A percentile compares a stretch with the other conserved stretches of the same genome.
phyloP scores from a whole-genome alignment of 2,888 invertebrate genomes.

The Lacanobia oleracea region DNA sequence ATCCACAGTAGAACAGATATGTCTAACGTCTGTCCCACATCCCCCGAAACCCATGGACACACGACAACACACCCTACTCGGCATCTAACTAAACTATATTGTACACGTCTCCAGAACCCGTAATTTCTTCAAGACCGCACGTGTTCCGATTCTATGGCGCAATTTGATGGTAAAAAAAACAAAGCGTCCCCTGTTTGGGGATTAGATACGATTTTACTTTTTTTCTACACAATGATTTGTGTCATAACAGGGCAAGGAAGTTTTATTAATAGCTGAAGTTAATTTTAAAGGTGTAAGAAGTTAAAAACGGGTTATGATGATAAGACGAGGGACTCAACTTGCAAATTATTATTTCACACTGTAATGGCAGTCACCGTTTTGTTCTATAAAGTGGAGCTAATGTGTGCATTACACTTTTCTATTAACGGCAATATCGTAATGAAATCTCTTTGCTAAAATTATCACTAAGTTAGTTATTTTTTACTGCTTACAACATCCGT shows the following conservation, averaged over 20 bases:
- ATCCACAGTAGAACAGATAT: background rate
- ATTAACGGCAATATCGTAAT: conserved; percentile 5
- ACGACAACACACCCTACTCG: conserved; percentile 74
- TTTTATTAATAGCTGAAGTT: conserved; percentile 53
- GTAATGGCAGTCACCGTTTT: too few relatives aligned
- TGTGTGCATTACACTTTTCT: background rate
- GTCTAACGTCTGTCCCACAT: conserved; percentile 12
- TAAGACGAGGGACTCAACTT: background rate
- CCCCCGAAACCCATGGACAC: conserved; percentile 63
- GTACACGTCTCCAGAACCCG: conserved; percentile 72
- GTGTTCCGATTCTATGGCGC: conserved; percentile 82
- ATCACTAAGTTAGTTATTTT: conserved; percentile 34
- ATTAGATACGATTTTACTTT: conserved; percentile 62
- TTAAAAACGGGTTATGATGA: conserved; percentile 33
- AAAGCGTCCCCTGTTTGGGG: conserved; percentile 69
- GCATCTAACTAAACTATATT: conserved; percentile 78
- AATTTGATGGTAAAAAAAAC: conserved; percentile 81
- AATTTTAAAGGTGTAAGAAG: conserved; percentile 45
- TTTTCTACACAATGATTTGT: conserved; percentile 61
- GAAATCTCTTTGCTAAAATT: conserved; percentile 41
- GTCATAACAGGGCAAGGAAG: conserved; percentile 61
- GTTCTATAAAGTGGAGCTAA: background rate
- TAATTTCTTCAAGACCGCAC: conserved; percentile 85
- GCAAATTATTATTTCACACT: conserved; percentile 1
- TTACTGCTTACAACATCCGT: conserved; percentile 48